Evolutionary conservation across 1,140 invertebrate genomes (phyloP).

Genomic region (Drosophila triauraria): DNA sequence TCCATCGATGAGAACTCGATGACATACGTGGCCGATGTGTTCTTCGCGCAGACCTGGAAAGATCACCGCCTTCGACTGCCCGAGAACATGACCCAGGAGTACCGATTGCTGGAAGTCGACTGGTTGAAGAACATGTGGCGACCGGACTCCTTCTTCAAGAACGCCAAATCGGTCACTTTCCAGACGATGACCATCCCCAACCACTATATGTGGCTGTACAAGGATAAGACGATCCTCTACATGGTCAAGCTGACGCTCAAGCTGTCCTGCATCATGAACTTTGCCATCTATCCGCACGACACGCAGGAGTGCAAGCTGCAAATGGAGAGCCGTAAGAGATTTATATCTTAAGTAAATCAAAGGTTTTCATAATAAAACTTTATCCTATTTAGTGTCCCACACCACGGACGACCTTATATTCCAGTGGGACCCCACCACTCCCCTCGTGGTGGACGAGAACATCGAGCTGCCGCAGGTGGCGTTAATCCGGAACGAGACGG

Average conservation of each 20-base stretch:
- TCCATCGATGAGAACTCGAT: constrained; percentile 97
- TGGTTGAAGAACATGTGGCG: constrained; percentile 96
- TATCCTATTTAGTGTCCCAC: constrained; percentile 90
- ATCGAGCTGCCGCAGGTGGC: constrained; percentile 95
- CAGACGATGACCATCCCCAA: constrained; percentile 97
- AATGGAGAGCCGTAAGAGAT: constrained; percentile 94
- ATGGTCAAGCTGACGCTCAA: constrained; percentile 95
- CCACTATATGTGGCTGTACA: constrained; percentile 95
- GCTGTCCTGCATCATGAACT: constrained; percentile 96
- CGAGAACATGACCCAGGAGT: constrained; percentile 96
- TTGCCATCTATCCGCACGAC: constrained; percentile 95
- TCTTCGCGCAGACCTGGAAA: constrained; percentile 96
- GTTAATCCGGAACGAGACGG: constrained; percentile 93
- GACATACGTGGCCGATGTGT: constrained; percentile 96
- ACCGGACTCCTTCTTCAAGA: constrained; percentile 95
- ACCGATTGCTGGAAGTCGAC: constrained; percentile 93
- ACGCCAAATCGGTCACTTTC: constrained; percentile 96
- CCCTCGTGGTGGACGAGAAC: constrained; percentile 95
- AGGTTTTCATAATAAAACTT: background rate
- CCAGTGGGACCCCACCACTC: constrained; percentile 95
- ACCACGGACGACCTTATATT: constrained; percentile 96
- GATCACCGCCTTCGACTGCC: constrained; percentile 94
- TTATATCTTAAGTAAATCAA: constrained; percentile 51
- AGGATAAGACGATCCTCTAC: constrained; percentile 94
- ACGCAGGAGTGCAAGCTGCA: constrained; percentile 96